phyloP scores from a whole-genome alignment of 2,113 vertebrate species.

The Campylorhamphus procurvoides region DNA sequence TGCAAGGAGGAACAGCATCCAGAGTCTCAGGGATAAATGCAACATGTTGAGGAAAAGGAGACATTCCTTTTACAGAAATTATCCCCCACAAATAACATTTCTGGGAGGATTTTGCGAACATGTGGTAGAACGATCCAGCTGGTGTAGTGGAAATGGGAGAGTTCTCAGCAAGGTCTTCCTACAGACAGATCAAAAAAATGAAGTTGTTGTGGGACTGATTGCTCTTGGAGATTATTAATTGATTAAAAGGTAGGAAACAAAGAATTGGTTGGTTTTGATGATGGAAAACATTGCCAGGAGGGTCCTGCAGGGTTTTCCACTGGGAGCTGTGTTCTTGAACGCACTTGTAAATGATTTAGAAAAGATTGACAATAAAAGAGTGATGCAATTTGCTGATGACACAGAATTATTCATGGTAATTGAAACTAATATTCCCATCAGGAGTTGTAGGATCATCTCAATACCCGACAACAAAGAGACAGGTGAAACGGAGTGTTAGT shows the following conservation, averaged over 20 bases:
- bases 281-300: neutral
- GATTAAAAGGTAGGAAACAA: neutral
- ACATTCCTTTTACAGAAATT: neutral
- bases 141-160: neutral
- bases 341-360: neutral
- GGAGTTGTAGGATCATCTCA: neutral
- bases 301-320: neutral
- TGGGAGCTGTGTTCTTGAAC: neutral
- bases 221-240: neutral
- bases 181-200: neutral
- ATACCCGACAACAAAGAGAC: neutral
- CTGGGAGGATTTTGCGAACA: neutral
- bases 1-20: neutral
- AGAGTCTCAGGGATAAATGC: neutral
- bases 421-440: conserved; percentile 12
- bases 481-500: neutral
- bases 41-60: neutral
- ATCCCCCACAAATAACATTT: neutral
- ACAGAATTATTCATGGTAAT: conserved; percentile 27
- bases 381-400: neutral
- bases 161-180: neutral
- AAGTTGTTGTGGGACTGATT: neutral
- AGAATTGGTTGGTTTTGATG: neutral
- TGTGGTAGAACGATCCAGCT: neutral
- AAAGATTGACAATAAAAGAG: neutral